These are phyloP conservation scores for Syrrhaptes paradoxus DNA, from an alignment of 2,113 vertebrate genomes.

Conservation along the genomic window DNA sequence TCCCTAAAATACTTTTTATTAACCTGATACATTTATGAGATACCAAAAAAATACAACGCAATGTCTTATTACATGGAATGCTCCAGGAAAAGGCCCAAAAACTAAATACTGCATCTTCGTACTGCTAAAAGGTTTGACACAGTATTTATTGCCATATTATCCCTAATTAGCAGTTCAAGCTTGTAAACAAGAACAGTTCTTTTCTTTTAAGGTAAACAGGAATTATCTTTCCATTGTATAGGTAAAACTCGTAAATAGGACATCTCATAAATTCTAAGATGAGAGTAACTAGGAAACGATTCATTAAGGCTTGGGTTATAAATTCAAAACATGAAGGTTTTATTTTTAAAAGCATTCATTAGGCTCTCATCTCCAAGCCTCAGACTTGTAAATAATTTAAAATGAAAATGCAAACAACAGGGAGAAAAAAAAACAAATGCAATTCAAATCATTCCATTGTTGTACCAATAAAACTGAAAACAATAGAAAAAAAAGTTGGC, in stretches of 20 bases:
- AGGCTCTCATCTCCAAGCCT: slow-evolving; percentile 53
- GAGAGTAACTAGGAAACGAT: slow-evolving; percentile 45
- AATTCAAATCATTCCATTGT: slow-evolving; percentile 54
- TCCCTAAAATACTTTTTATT: not conserved
- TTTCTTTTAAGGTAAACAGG: slow-evolving; percentile 54
- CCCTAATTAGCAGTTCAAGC: slow-evolving; percentile 42
- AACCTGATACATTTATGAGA: not conserved
- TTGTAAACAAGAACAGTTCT: slow-evolving; percentile 34
- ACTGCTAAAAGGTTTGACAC: slow-evolving; percentile 23
- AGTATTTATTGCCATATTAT: slow-evolving; percentile 11
- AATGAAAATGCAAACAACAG: slow-evolving; percentile 45
- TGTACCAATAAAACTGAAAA: slow-evolving; percentile 44
- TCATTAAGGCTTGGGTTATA: slow-evolving; percentile 55
- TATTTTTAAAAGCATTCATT: slow-evolving; percentile 69
- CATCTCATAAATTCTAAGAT: slow-evolving; percentile 55
- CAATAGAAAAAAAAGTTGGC: not conserved
- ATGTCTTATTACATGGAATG: accelerated
- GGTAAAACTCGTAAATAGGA: slow-evolving; percentile 58
- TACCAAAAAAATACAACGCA: not conserved
- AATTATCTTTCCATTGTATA: slow-evolving; percentile 42
- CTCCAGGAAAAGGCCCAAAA: not conserved
- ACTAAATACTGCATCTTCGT: not conserved
- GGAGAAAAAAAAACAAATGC: slow-evolving; percentile 14
- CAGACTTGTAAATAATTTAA: slow-evolving; percentile 70
- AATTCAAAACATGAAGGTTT: slow-evolving; percentile 63